phyloP scores from a whole-genome alignment of 2,888 invertebrate genomes.

The Chironomus riparius region DNA sequence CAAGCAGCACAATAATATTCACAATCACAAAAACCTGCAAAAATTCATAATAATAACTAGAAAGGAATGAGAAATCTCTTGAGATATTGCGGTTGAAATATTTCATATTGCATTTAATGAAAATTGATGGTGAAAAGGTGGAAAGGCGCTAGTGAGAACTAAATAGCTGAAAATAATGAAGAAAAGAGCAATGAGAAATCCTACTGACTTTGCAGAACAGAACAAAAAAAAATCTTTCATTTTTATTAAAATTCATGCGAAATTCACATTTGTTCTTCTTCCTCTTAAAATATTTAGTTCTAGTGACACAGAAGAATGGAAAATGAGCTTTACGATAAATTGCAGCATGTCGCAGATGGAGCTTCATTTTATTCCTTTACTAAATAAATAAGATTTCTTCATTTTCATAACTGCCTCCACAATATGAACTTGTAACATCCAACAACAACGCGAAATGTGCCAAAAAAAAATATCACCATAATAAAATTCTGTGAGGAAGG shows the following conservation, averaged over 20 bases:
- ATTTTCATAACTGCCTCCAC: too few relatives aligned
- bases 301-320: not conserved
- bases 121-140: not conserved
- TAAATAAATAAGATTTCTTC: not conserved
- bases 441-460: not conserved
- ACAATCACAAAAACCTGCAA: too few relatives aligned
- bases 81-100: not conserved
- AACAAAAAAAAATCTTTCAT: not conserved
- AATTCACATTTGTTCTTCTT: not conserved
- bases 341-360: not conserved
- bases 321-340: not conserved
- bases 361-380: not conserved
- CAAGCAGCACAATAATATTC: too few relatives aligned
- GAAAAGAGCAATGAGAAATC: not conserved
- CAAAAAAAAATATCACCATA: not conserved
- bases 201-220: not conserved
- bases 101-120: not conserved
- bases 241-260: not conserved
- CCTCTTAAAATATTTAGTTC: too few relatives aligned
- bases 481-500: not conserved
- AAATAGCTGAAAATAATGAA: not conserved
- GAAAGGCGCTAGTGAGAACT: not conserved
- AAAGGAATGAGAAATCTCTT: not conserved
- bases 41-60: not conserved
- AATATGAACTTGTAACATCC: too few relatives aligned